Base-by-base conservation (phyloP, 2,888 invertebrate genomes). In the Tenthredo distinguenda region DNA sequence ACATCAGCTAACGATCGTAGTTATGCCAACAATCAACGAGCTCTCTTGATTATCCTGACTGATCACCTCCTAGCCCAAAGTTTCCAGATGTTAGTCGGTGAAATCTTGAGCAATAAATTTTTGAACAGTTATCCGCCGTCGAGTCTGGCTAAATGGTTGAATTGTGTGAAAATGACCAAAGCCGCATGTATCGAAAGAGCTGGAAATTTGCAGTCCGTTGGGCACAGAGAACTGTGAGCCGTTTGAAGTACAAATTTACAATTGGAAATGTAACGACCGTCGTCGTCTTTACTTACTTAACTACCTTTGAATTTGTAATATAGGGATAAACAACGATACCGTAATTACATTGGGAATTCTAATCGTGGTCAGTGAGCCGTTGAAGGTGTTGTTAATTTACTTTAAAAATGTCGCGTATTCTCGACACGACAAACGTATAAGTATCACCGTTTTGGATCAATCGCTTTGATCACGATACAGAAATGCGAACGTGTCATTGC, bases 161-260 rank as follows among this genome's bases (percentile, higher is more conserved):
- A 68, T 68, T 15, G 15, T 15, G 15, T 37, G 18, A 37, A 37
- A 71, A 71, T 71, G 37, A 18, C 3, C 3, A 68, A 68, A 31
- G 68, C 34, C 15, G 68, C 0, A 47, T 10, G 47, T 47, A 47
- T 47, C 15, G 47, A 62, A 47, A 43, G n/a, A 43, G 26, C 26
- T 26, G 6, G 21, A 9, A 76, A 76, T 76, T 47, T 26, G 40
- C 47, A 15, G 21, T 76, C 21, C 76, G 47, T 43, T 76, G 26
- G 6, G 21, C 76, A 71, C 26, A 15, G 7, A 47, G 21, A 47
- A 26, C 43, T 76, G 71, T 37, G 71, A 71, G 21, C 76, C 47
- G n/a, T 76, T 76, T 76, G 47, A 76, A 26, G 76, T 76, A 47
- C 12, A 76, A 76, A 43, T 76, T n/a, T n/a, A 18, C 15, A 76